Conservation (phyloP, 2,797 vertebrate genomes). For the Thaleichthys pacificus region DNA sequence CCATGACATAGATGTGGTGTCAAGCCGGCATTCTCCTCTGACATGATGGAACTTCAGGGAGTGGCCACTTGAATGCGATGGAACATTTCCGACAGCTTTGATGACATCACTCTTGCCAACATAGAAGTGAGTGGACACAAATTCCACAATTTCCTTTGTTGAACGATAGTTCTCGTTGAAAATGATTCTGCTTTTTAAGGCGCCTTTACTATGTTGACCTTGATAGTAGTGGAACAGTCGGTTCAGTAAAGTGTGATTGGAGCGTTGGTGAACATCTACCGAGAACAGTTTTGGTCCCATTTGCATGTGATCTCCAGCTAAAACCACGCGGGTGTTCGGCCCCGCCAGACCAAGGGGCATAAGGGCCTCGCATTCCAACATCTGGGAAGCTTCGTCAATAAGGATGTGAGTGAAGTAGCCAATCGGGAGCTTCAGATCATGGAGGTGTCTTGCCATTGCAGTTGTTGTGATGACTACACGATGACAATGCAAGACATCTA, state of each 20-base stretch:
- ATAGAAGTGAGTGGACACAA: constrained; percentile 87
- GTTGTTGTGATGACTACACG: constrained; percentile 82
- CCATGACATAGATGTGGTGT: constrained; percentile 78
- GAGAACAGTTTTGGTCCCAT: constrained; percentile 86
- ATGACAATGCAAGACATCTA: constrained; percentile 60
- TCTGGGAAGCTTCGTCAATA: constrained; percentile 92
- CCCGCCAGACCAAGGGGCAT: constrained; percentile 80
- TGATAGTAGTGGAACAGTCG: constrained; percentile 88
- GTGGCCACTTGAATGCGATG: constrained; percentile 69
- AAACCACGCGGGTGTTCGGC: constrained; percentile 76
- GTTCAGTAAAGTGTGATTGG: constrained; percentile 82
- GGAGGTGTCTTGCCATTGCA: constrained; percentile 71
- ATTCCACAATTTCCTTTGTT: constrained; percentile 82
- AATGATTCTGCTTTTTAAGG: constrained; percentile 78
- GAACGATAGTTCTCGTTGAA: constrained; percentile 91
- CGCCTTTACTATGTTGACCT: constrained; percentile 67
- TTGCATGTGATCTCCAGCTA: constrained; percentile 95
- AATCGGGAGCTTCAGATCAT: constrained; percentile 67
- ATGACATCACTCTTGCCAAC: constrained; percentile 77
- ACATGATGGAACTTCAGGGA: constrained; percentile 84
- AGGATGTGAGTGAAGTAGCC: constrained; percentile 91
- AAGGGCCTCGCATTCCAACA: constrained; percentile 89
- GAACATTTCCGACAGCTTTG: constrained; percentile 75
- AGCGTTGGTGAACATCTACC: constrained; percentile 66
- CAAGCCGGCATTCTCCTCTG: constrained; percentile 72